Percentiles rank a stretch among this genome's conserved stretches.
phyloP scores from a whole-genome alignment of 2,113 vertebrate species.

The Pelmatolapia mariae region DNA sequence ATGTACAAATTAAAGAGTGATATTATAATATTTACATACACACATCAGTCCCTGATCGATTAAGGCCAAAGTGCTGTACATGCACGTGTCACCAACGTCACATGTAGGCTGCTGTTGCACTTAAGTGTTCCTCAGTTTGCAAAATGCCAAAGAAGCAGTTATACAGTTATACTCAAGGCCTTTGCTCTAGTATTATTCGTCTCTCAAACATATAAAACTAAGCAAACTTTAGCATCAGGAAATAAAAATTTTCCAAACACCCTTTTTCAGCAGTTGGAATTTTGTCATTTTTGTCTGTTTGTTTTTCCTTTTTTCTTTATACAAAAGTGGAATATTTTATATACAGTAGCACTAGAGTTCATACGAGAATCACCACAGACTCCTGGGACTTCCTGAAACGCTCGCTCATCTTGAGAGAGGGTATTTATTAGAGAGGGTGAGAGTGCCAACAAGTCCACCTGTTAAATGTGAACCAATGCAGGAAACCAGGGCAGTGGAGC shows the following conservation, averaged over 20 bases:
- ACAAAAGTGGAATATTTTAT: constrained; percentile 37
- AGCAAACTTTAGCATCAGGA: constrained; percentile 43
- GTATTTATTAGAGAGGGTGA: not conserved
- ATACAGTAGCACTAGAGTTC: constrained; percentile 21
- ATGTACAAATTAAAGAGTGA: constrained; percentile 64
- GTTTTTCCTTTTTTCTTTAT: not conserved
- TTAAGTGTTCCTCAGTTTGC: constrained; percentile 56
- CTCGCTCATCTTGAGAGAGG: constrained; percentile 20
- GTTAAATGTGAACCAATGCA: not conserved
- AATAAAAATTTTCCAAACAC: constrained; percentile 33
- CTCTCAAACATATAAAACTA: constrained; percentile 52
- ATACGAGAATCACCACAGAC: not conserved
- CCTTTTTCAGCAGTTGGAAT: not conserved
- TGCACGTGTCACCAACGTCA: constrained; percentile 20
- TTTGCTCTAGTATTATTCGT: constrained; percentile 4
- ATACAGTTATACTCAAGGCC: constrained; percentile 41
- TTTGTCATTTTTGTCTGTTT: not conserved
- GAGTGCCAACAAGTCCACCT: not conserved
- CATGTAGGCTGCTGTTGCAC: constrained; percentile 53
- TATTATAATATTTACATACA: constrained; percentile 62
- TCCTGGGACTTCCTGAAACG: not conserved
- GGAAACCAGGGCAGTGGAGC: not conserved
- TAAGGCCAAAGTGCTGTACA: constrained; percentile 73
- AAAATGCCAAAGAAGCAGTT: constrained; percentile 45
- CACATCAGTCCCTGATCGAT: constrained; percentile 73